These are phyloP conservation scores for Zhengitettix transpicula DNA, from an alignment of 2,888 invertebrate species.

Conservation along the genomic window DNA sequence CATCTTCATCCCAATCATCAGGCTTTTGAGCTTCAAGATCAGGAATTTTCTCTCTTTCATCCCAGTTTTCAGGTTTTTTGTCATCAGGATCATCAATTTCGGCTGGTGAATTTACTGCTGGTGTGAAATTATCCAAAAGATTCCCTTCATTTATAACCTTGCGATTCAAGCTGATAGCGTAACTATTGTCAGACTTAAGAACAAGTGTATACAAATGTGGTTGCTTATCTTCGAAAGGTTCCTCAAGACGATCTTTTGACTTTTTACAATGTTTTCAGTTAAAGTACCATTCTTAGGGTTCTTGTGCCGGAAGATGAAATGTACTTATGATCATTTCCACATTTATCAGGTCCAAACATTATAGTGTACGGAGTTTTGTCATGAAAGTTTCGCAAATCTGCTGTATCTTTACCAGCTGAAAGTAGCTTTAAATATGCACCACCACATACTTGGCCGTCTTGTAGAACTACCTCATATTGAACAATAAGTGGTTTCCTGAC, in stretches of 20 bases:
- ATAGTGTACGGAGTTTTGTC: constrained; percentile 97
- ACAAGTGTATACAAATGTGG: constrained; percentile 76
- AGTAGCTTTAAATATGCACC: constrained; percentile 94
- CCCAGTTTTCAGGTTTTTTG: constrained; percentile 80
- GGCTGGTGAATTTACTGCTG: constrained; percentile 85
- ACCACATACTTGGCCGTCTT: constrained; percentile 97
- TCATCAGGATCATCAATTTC: constrained; percentile 86
- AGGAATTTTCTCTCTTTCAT: constrained; percentile 82
- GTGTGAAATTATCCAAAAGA: constrained; percentile 75
- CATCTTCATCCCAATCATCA: constrained; percentile 92
- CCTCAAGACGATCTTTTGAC: constrained; percentile 67
- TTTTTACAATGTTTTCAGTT: constrained; percentile 92
- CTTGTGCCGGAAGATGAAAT: constrained; percentile 83
- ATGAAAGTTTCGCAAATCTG: constrained; percentile 66
- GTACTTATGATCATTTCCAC: constrained; percentile 87
- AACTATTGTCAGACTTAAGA: constrained; percentile 62
- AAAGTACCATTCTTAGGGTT: constrained; percentile 82
- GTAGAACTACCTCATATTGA: constrained; percentile 84
- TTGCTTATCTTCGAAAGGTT: constrained; percentile 79
- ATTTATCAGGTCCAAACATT: constrained; percentile 99
- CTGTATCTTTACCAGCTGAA: constrained; percentile 47
- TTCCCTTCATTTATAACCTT: constrained; percentile 71
- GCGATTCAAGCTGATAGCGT: constrained; percentile 66
- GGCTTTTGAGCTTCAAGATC: constrained; percentile 82
- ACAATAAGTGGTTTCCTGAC: constrained; percentile 48